phyloP scores from a whole-genome alignment of 1,140 invertebrate species.

The Drosophila biarmipes region DNA sequence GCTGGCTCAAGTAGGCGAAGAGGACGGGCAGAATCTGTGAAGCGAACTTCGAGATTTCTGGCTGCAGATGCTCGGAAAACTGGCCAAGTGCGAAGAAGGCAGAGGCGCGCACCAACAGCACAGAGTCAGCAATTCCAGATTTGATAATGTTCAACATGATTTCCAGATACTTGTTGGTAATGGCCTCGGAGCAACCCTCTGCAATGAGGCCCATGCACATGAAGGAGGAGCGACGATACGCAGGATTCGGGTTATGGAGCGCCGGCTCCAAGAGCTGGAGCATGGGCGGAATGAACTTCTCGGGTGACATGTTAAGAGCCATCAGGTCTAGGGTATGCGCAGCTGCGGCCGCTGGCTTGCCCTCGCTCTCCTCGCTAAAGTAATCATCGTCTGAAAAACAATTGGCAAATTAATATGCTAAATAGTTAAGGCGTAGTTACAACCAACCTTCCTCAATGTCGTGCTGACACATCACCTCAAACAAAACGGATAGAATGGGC shows the following conservation, averaged over 20 bases:
- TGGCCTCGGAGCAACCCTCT: conserved; percentile 92
- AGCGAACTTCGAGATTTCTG: conserved; percentile 90
- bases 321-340: conserved; percentile 91
- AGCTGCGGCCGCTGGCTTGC: conserved; percentile 87
- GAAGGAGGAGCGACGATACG: conserved; percentile 89
- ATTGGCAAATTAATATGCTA: neutral
- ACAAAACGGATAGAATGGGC: conserved; percentile 89
- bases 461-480: conserved; percentile 88
- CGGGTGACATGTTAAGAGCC: conserved; percentile 91
- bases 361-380: conserved; percentile 30
- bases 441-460: conserved; percentile 71
- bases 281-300: conserved; percentile 90
- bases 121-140: conserved; percentile 88
- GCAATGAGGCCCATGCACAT: conserved; percentile 90
- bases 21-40: conserved; percentile 90
- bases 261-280: conserved; percentile 88
- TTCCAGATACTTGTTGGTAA: conserved; percentile 90
- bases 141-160: conserved; percentile 89
- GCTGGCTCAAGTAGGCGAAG: conserved; percentile 88
- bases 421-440: neutral
- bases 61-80: conserved; percentile 92
- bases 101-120: conserved; percentile 87
- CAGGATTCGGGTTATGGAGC: conserved; percentile 86
- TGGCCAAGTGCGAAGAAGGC: conserved; percentile 93
- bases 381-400: conserved; percentile 18